These are phyloP conservation scores for Penaeus chinensis DNA, from an alignment of 1,140 invertebrate species.

Conservation along the genomic window DNA sequence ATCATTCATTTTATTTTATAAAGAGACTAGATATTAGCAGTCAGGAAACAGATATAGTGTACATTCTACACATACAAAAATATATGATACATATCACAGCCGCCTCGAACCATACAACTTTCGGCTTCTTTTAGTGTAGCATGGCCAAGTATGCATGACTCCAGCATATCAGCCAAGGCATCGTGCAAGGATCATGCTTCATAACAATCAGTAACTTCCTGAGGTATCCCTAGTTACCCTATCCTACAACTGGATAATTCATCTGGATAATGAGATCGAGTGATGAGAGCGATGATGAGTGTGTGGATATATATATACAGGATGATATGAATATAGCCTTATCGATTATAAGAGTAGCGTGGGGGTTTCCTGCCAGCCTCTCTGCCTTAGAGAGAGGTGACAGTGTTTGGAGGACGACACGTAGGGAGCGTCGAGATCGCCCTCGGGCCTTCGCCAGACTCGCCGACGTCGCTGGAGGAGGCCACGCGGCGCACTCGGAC, in stretches of 20 bases:
- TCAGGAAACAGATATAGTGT: conserved; percentile 9
- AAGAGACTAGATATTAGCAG: conserved; percentile 19
- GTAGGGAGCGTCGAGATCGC: background rate
- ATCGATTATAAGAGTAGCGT: background rate
- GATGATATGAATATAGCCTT: background rate
- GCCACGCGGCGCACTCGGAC: conserved; percentile 10
- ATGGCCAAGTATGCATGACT: background rate
- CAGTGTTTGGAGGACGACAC: conserved; percentile 2
- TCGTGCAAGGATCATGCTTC: background rate
- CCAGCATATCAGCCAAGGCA: no score
- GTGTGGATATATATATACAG: background rate
- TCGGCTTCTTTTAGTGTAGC: background rate
- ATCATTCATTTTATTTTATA: conserved; percentile 18
- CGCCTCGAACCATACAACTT: conserved; percentile 8
- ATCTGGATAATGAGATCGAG: conserved; percentile 7
- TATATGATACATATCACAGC: conserved; percentile 27
- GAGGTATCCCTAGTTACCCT: conserved; percentile 3
- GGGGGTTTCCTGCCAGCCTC: no score
- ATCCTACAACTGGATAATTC: background rate
- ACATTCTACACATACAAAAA: conserved; percentile 26
- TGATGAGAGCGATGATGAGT: background rate
- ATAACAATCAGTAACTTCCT: conserved; percentile 6
- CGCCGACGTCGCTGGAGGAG: conserved; percentile 3
- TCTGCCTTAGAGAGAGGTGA: background rate
- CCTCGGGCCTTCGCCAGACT: background rate